These are phyloP conservation scores for Crotalus horridus DNA, from an alignment of 2,113 vertebrate species.

Conservation along the genomic window DNA sequence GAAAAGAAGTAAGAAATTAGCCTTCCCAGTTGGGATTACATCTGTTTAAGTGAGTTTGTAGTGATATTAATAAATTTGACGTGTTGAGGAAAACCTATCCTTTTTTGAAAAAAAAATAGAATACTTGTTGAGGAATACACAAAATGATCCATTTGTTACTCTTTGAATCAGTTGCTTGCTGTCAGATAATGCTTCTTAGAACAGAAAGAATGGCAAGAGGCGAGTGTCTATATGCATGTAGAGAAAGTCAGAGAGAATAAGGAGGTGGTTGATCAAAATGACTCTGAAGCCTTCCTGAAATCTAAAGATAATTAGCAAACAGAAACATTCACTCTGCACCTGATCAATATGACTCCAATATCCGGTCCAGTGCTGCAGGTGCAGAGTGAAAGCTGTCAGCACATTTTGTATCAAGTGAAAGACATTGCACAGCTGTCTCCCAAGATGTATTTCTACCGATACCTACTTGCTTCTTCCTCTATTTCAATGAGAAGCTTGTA, in stretches of 20 bases:
- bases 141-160: neutral
- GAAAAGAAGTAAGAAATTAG: neutral
- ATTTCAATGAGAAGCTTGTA: neutral
- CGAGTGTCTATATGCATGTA: neutral
- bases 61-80: neutral
- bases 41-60: neutral
- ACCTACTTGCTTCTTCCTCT: neutral
- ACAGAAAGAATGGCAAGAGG: neutral
- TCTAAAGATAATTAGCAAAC: neutral
- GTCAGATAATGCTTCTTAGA: neutral
- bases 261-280: neutral
- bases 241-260: neutral
- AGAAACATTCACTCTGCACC: conserved; percentile 25
- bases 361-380: neutral
- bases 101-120: neutral
- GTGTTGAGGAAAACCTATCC: neutral
- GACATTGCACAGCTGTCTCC: neutral
- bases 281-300: neutral
- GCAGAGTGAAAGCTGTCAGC: conserved; percentile 40
- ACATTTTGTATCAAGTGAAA: neutral
- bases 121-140: neutral
- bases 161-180: neutral
- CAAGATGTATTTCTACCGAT: neutral
- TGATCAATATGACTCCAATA: conserved; percentile 7
- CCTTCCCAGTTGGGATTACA: neutral